phyloP scores from a whole-genome alignment of 2,113 vertebrate species.

The Speoplatyrhinus poulsoni region DNA sequence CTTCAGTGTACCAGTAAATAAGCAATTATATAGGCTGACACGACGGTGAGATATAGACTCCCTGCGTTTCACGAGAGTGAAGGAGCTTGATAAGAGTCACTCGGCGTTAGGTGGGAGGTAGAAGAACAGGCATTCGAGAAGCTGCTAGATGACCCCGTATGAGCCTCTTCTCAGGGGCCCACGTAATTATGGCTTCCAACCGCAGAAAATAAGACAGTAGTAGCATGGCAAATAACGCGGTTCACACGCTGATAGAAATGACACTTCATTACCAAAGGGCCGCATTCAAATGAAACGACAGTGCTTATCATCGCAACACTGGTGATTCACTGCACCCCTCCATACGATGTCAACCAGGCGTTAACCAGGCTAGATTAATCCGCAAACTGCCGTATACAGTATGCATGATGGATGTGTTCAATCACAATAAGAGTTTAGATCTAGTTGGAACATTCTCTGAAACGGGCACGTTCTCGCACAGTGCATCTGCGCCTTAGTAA shows the following conservation, averaged over 20 bases:
- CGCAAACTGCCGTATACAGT: slow-evolving; percentile 14
- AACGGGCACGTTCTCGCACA: background rate
- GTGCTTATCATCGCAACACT: slow-evolving; percentile 35
- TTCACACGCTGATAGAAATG: slow-evolving; percentile 42
- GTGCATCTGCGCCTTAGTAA: slow-evolving; percentile 7
- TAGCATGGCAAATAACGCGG: slow-evolving; percentile 39
- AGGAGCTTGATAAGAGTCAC: slow-evolving; percentile 62
- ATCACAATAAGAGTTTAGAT: too few relatives aligned
- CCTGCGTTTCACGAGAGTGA: slow-evolving; percentile 44
- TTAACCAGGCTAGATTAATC: slow-evolving; percentile 6
- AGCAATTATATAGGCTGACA: slow-evolving; percentile 67
- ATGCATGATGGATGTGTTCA: background rate
- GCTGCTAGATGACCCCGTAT: slow-evolving; percentile 57
- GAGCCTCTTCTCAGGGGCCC: slow-evolving; percentile 62
- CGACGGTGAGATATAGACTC: slow-evolving; percentile 32
- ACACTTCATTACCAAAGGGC: slow-evolving; percentile 41
- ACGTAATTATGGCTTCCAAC: slow-evolving; percentile 63
- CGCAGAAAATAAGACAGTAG: slow-evolving; percentile 59
- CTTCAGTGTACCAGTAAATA: slow-evolving; percentile 50
- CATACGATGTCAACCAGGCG: slow-evolving; percentile 31
- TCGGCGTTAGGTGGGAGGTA: slow-evolving; percentile 47
- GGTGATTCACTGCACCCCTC: slow-evolving; percentile 33
- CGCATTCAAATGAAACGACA: slow-evolving; percentile 48
- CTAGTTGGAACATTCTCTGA: too few relatives aligned
- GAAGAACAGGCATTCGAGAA: slow-evolving; percentile 41